Percentiles rank a stretch among this genome's conserved stretches.
Conservation (phyloP, 2,797 vertebrate genomes). For the Oreochromis mossambicus region DNA sequence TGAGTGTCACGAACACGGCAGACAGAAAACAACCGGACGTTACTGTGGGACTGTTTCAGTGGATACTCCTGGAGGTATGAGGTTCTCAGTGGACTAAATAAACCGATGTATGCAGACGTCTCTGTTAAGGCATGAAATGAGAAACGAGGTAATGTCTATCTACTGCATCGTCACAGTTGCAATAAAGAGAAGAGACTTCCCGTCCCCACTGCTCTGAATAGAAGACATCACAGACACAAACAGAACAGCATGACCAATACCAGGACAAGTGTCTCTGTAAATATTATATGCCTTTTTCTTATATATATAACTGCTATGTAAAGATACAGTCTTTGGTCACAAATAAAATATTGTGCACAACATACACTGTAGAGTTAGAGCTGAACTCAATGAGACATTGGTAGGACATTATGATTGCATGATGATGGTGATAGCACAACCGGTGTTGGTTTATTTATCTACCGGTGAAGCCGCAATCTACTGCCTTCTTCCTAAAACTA, state of each 20-base stretch:
- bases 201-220: not conserved
- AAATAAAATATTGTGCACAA: not conserved
- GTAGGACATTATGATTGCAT: not conserved
- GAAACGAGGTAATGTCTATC: conserved; percentile 25
- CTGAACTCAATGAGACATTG: not conserved
- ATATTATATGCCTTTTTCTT: not conserved
- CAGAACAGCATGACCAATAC: not conserved
- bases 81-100: not conserved
- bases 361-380: not conserved
- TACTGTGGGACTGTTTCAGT: not conserved
- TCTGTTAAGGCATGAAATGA: conserved; percentile 55
- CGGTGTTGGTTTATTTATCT: not conserved
- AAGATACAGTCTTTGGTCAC: conserved; percentile 48
- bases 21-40: not conserved
- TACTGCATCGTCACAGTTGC: conserved; percentile 29
- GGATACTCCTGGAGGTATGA: conserved; percentile 5
- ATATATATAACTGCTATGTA: not conserved
- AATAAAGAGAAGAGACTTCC: not conserved
- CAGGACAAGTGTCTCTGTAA: not conserved
- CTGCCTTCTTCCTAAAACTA: not conserved
- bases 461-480: not conserved
- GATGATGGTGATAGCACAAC: fast-evolving
- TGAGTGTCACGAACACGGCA: not conserved
- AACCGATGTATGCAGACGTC: not conserved
- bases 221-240: not conserved